Evolutionary conservation across 1,140 invertebrate genomes (phyloP), one percentile per base, ranked within the genome.

Genomic region (Rhyzopertha dominica): DNA sequence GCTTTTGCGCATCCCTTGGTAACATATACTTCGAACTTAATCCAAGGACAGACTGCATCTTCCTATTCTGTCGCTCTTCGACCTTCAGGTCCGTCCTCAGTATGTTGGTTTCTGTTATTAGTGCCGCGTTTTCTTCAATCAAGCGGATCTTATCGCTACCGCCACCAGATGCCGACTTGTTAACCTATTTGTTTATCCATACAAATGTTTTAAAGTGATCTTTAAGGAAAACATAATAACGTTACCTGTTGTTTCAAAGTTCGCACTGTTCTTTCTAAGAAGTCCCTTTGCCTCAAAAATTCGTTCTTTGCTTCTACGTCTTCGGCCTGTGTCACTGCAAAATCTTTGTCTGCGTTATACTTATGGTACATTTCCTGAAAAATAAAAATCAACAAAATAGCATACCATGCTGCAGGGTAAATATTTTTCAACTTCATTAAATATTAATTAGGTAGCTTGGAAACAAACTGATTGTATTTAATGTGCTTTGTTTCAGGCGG

Each of bases 251-350:
- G 72, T 23, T 74, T 71, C 10, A 84, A 69, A 0, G 74, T 75
- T 1, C 73, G 74, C 5, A 91, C 71, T 5, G 85, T 84, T 35
- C 74, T 77, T 64, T 91, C 88, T 10, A 88, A 70, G 57, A 90
- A 84, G 49, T 85, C 81, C 14, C 86, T 71, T 62, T 93, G 88
- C 9, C 84, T 72, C 39, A 79, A 74, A 58, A 90, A 85, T 65
- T 91, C 87, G 23, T 79, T 79, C 28, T 85, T 79, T 2, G 83
- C 83, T 37, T 89, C 83, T 4, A 78, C 74, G 56, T 86, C 82
- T 2, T 77, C 76, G 13, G 73, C 69, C 9, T 77, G 77, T 29
- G 69, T 77, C 3, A 76, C 71, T 24, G 78, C 70, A 28, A 84
- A 78, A 49, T 82, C 76, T 37, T 79, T 74, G 43, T 80, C 77